A percentile compares a stretch with the other conserved stretches of the same genome.
Conservation (phyloP, 2,797 vertebrate genomes). For the Vespertilio murinus region DNA sequence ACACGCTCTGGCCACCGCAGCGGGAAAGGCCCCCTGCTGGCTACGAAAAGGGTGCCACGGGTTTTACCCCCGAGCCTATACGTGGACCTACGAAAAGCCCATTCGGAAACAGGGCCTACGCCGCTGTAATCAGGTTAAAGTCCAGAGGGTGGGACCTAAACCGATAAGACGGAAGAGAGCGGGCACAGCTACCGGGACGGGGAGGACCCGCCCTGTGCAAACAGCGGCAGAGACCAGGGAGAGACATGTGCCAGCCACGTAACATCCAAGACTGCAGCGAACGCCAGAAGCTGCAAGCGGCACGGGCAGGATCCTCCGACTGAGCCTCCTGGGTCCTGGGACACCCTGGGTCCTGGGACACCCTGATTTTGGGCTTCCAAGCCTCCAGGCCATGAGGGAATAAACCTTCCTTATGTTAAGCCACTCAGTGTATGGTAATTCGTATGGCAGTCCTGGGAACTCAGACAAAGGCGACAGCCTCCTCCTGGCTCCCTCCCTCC, state of each 20-base stretch:
- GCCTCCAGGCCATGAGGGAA: background rate
- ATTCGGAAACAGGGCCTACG: background rate
- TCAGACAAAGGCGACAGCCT: background rate
- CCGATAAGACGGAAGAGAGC: background rate
- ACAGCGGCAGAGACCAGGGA: background rate
- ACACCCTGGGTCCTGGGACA: background rate
- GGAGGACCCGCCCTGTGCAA: background rate
- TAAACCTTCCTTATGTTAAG: background rate
- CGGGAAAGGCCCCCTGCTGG: no score
- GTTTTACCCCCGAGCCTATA: background rate
- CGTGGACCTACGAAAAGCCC: background rate
- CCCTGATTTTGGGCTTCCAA: background rate
- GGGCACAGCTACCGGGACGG: background rate
- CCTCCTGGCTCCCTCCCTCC: background rate
- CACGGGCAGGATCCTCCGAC: background rate
- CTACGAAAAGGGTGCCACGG: background rate
- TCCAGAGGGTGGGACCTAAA: fast-evolving
- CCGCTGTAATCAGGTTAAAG: background rate
- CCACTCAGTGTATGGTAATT: no score
- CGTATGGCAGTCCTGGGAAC: background rate
- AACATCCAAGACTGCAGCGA: fast-evolving
- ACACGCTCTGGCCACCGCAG: no score
- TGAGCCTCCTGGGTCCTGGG: background rate
- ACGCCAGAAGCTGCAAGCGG: fast-evolving
- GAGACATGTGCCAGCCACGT: fast-evolving